Evolutionary conservation across 2,113 vertebrate genomes (phyloP).

Genomic region (Choloepus hoffmanni): DNA sequence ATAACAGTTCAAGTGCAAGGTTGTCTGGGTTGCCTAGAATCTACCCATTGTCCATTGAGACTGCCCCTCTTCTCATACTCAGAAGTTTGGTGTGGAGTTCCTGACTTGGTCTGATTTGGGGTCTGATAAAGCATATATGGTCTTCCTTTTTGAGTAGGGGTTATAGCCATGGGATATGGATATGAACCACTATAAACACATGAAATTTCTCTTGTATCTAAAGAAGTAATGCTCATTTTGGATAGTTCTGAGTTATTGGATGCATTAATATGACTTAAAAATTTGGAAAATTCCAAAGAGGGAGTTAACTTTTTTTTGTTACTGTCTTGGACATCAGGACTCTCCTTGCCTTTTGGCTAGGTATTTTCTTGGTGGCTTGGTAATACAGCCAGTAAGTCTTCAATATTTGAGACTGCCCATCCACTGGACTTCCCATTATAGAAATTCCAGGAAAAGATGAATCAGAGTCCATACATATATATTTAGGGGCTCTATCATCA

Average conservation of each 20-base stretch:
- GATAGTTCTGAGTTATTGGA: constrained; percentile 92
- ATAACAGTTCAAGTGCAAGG: constrained; percentile 95
- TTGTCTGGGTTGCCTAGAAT: constrained; percentile 98
- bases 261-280: constrained; percentile 95
- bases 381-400: constrained; percentile 72
- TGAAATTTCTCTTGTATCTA: constrained; percentile 91
- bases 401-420: constrained; percentile 81
- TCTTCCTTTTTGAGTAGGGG: constrained; percentile 91
- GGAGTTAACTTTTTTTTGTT: constrained; percentile 60
- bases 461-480: constrained; percentile 88
- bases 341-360: constrained; percentile 39
- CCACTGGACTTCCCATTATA: constrained; percentile 81
- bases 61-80: constrained; percentile 94
- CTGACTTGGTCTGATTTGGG: constrained; percentile 88
- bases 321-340: background rate
- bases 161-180: constrained; percentile 83
- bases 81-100: constrained; percentile 95
- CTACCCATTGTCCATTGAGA: constrained; percentile 89
- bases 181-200: constrained; percentile 86
- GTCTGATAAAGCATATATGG: constrained; percentile 85
- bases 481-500: constrained; percentile 81
- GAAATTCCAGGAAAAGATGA: constrained; percentile 89
- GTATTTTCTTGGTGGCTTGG: constrained; percentile 40
- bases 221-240: constrained; percentile 89
- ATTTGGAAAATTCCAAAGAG: constrained; percentile 90